These are phyloP conservation scores for Macrosiphum euphorbiae DNA, from an alignment of 2,888 invertebrate genomes.

Conservation along the genomic window DNA sequence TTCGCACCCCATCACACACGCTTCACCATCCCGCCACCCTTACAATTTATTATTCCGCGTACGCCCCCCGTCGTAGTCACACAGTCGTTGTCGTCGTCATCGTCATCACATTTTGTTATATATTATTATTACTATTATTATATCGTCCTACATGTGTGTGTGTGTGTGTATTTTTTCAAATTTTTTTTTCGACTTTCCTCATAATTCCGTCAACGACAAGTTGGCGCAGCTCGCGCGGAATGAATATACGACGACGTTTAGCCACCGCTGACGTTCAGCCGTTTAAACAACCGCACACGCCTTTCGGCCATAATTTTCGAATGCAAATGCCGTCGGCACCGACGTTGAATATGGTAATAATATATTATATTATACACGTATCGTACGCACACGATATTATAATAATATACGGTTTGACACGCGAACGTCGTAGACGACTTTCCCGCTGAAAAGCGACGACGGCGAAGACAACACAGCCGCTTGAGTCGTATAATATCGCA, in stretches of 20 bases:
- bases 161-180: neutral
- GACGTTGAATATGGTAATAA: neutral
- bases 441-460: neutral
- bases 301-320: neutral
- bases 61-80: neutral
- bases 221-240: neutral
- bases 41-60: neutral
- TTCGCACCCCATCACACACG: neutral
- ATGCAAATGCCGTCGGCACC: neutral
- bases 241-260: slow-evolving; percentile 8
- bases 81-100: neutral
- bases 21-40: too few species aligned
- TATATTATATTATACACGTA: neutral
- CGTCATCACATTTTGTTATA: neutral
- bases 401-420: neutral
- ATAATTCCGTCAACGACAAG: neutral
- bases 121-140: slow-evolving; percentile 25
- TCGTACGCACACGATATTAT: neutral
- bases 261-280: neutral
- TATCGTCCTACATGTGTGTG: neutral
- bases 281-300: slow-evolving; percentile 6
- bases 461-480: neutral
- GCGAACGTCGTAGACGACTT: neutral
- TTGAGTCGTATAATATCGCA: neutral
- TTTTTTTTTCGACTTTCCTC: neutral